Base-by-base conservation (phyloP, 2,113 vertebrate species). In the Bubo bubo region DNA sequence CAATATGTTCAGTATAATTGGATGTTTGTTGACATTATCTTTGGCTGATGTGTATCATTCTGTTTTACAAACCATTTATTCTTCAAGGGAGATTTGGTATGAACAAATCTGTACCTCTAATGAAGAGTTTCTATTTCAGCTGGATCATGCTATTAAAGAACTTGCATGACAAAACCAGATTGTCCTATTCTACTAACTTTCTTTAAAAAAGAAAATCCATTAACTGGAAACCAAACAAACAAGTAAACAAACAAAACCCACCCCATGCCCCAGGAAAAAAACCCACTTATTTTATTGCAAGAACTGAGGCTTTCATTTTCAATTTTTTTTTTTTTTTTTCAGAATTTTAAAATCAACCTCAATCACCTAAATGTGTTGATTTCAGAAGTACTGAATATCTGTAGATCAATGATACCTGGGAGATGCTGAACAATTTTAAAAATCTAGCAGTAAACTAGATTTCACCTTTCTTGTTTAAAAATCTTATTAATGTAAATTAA, bases 241-340 rank as follows among this genome's bases (percentile, higher is more conserved):
- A 74, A 30, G 1, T 6, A 72, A 81, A 10, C 1, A 66, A 35
- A 34, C 1, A 35, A 66, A 60, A 28, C 0, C 8, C 1, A 21
- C 6, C 1, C 4, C 22, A 15, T 52, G 1, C 6, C 3, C 4
- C 9, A 71, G 45, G 50, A 50, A 56, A 1, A 81, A 81, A 30
- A 13, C 6, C 19, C 3, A 45, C 43, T 1, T 62, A 8, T 52
- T 22, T 71, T 37, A 22, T 9, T 4, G 2, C 5, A 3, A 64
- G 76, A 73, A 43, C 0, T 0, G 26, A 59, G 4, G 1, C 2
- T 35, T 64, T 53, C 0, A 11, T 32, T 49, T 67, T 62, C 7
- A 16, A 49, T 24, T 17, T n/a, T 14, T 21, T 67, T 24, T 17
- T n/a, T 14, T 21, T 67, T 21, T n/a, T 10, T 43, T 8, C 28